Evolutionary conservation across 2,113 vertebrate species (phyloP).

Genomic region (Phasianus colchicus): DNA sequence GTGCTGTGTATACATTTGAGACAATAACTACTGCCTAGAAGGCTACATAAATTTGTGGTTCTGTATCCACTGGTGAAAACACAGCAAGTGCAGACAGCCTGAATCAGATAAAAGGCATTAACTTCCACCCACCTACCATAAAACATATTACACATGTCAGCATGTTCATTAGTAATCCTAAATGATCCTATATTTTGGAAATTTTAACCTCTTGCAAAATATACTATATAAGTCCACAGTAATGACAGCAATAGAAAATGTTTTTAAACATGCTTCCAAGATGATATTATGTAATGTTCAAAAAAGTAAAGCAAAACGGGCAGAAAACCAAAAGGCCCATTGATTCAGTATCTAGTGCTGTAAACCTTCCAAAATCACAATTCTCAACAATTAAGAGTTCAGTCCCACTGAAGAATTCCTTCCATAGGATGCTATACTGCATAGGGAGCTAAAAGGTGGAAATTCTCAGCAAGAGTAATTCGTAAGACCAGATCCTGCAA

Average conservation of each 20-base stretch:
- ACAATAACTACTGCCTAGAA: not conserved
- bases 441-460: not conserved
- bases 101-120: not conserved
- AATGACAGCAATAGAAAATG: constrained; percentile 2
- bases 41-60: not conserved
- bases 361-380: not conserved
- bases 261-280: not conserved
- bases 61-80: not conserved
- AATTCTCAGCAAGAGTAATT: not conserved
- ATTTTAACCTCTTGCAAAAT: constrained; percentile 30
- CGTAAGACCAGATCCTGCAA: not conserved
- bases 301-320: not conserved
- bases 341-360: not conserved
- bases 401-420: not conserved
- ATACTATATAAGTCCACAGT: not conserved
- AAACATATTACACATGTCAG: not conserved
- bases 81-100: not conserved
- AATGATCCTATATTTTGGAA: constrained; percentile 49
- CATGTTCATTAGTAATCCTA: constrained; percentile 18
- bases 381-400: not conserved
- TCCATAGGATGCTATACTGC: not conserved
- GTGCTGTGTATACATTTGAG: not conserved
- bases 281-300: not conserved
- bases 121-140: not conserved
- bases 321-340: not conserved